These are phyloP conservation scores for Eucriotettix oculatus DNA, from an alignment of 2,888 invertebrate species.

Conservation along the genomic window DNA sequence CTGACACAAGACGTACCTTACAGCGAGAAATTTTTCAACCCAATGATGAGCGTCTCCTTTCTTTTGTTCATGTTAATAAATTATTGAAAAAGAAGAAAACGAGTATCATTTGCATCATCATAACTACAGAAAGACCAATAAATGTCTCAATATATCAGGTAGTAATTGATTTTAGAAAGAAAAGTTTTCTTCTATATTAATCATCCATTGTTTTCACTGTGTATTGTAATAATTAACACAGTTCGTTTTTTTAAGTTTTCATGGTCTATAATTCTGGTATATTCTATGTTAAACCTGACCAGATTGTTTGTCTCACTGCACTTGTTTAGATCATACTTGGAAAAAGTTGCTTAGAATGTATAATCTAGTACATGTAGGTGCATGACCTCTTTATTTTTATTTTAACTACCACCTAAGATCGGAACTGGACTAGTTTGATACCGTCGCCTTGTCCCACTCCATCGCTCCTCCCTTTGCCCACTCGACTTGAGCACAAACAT, in stretches of 20 bases:
- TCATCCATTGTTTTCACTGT: neutral
- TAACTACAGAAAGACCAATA: slow-evolving; percentile 52
- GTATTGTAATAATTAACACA: neutral
- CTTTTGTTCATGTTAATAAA: slow-evolving; percentile 65
- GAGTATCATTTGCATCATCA: slow-evolving; percentile 61
- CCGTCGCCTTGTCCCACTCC: no score
- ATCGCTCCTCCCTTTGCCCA: no score
- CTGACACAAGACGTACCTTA: slow-evolving; percentile 55
- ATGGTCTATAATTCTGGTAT: no score
- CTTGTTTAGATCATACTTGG: no score
- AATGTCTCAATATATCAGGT: slow-evolving; percentile 53
- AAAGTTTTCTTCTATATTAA: neutral
- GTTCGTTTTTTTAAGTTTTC: no score
- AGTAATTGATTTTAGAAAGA: slow-evolving; percentile 1
- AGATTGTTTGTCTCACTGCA: neutral
- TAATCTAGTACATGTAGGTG: neutral
- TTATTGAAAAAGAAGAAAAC: slow-evolving; percentile 66
- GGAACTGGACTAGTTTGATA: no score
- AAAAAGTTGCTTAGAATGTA: no score
- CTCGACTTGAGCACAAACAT: no score
- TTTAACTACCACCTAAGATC: no score
- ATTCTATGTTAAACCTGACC: neutral
- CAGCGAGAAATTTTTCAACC: slow-evolving; percentile 65
- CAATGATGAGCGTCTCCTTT: slow-evolving; percentile 57
- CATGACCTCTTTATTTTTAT: no score